Evolutionary conservation across 2,113 vertebrate species (phyloP).

Genomic region (Nycticryphes semicollaris): DNA sequence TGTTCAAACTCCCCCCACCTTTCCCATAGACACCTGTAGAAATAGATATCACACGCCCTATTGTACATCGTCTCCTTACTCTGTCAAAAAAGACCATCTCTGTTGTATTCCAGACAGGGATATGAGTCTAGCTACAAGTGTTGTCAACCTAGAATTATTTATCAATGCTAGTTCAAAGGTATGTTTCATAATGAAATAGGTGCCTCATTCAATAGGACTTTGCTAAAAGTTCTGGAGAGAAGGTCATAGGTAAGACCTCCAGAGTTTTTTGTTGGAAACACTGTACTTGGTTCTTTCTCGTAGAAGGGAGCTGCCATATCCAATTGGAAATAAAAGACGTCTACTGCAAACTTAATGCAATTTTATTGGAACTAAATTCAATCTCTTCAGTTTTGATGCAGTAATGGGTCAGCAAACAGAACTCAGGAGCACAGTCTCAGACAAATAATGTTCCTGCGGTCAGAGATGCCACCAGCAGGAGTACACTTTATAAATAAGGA

Average conservation of each 20-base stretch:
- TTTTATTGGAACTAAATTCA: constrained; percentile 61
- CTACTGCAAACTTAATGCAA: constrained; percentile 52
- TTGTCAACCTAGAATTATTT: background rate
- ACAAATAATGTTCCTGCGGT: background rate
- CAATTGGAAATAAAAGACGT: constrained; percentile 51
- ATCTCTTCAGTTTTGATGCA: constrained; percentile 46
- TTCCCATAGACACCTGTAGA: background rate
- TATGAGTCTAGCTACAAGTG: background rate
- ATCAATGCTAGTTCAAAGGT: background rate
- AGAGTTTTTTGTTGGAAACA: constrained; percentile 20
- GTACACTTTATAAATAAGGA: background rate
- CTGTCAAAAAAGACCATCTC: background rate
- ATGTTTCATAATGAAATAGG: background rate
- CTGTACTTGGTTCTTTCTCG: background rate
- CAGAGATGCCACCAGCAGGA: constrained; percentile 22
- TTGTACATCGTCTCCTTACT: background rate
- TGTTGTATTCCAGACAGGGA: background rate
- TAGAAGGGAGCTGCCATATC: constrained; percentile 48
- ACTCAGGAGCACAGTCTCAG: background rate
- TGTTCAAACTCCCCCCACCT: background rate
- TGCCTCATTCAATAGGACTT: background rate
- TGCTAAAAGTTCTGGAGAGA: constrained; percentile 10
- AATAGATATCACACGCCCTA: background rate
- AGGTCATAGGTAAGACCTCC: constrained; percentile 32
- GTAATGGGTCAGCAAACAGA: constrained; percentile 60